Base-by-base conservation (phyloP, 2,113 vertebrate genomes). In the Pachyramphus minor region DNA sequence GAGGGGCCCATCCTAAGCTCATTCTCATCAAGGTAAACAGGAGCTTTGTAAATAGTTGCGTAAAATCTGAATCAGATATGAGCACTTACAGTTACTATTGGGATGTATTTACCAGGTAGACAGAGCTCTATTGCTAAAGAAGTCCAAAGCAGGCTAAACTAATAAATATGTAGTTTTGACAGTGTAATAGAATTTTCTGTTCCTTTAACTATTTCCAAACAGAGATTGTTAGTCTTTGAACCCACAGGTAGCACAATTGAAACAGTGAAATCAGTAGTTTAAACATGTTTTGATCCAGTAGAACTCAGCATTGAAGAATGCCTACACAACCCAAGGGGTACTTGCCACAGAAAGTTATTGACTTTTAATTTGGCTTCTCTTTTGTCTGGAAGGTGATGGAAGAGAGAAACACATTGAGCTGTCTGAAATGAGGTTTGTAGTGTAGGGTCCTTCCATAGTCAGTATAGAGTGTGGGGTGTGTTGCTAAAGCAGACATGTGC, bases 401-500 rank as follows among this genome's bases (percentile, higher is more conserved):
- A 23, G 27, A 69, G 60, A 64, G 20, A 83, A 75, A 39, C 6
- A 10, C 45, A 14, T 27, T 81, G 33, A 87, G 18, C 16, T 76
- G 13, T 45, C 33, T 86, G 45, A 64, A 42, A 3, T 55, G 67
- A 79, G 33, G 8, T 42, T 12, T 73, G 21, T 76, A 18, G 37
- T 68, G 53, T 39, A n/a, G 39, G 17, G 35, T 75, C 25, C 30
- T 81, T n/a, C 39, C 21, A 14, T 33, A 50, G 59, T 39, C 66
- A 45, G 3, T 37, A 4, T 1, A 18, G 49, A 35, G 8, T 17
- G 11, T 14, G 5, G 11, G 22, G 3, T 2, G 2, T 16, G 2
- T 14, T 42, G 35, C 12, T 76, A 30, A 80, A 72, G 23, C 21
- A 87, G 77, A 17, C 7, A 28, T 21, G 22, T 35, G 11, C 16